phyloP scores from a whole-genome alignment of 2,113 vertebrate species.

The Struthidea cinerea region DNA sequence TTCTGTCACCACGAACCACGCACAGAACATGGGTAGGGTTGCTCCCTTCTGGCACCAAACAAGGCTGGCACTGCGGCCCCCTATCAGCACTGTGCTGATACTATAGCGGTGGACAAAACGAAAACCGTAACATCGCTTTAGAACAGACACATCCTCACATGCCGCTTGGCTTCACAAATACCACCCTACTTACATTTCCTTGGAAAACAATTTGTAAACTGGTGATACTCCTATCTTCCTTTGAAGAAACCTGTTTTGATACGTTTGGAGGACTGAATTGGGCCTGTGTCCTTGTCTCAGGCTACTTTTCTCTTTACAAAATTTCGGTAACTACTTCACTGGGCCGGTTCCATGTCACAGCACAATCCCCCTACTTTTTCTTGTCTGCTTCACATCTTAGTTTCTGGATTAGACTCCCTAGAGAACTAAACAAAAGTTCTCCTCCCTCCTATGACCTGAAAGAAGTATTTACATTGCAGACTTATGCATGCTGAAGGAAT shows the following conservation, averaged over 20 bases:
- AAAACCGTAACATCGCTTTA: accelerated
- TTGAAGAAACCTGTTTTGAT: neutral
- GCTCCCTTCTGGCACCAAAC: neutral
- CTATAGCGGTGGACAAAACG: accelerated
- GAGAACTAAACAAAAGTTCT: neutral
- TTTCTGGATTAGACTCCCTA: neutral
- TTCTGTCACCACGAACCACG: neutral
- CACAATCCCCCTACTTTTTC: neutral
- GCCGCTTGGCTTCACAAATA: neutral
- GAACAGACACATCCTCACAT: neutral
- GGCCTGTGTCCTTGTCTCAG: neutral
- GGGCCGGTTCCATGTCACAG: neutral
- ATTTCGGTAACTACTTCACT: neutral
- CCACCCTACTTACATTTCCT: neutral
- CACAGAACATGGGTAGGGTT: neutral
- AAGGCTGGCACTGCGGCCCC: neutral
- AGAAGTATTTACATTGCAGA: neutral
- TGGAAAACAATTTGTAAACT: neutral
- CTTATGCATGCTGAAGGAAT: neutral
- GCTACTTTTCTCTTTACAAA: neutral
- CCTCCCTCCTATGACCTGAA: neutral
- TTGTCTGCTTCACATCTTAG: neutral
- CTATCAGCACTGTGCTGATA: neutral
- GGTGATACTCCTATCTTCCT: neutral
- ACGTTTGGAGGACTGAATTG: neutral